These are phyloP conservation scores for Dinoponera quadriceps DNA, from an alignment of 1,140 invertebrate genomes.

Conservation along the genomic window DNA sequence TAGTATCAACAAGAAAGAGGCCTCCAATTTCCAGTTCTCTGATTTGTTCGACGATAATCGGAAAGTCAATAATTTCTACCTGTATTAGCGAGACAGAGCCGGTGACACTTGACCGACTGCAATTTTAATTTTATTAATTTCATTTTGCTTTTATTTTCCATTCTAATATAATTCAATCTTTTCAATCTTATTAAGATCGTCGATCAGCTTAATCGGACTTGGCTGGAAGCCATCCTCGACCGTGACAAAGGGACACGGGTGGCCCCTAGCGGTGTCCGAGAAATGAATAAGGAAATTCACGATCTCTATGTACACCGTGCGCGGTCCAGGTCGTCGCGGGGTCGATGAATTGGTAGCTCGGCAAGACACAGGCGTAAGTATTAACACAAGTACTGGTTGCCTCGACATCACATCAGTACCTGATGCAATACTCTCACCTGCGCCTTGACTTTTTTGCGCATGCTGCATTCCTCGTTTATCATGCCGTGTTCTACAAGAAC, in stretches of 20 bases:
- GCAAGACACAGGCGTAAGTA: conserved; percentile 88
- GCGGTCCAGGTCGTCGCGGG: conserved; percentile 79
- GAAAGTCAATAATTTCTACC: no score
- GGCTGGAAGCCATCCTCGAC: no score
- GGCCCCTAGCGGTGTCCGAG: conserved; percentile 29
- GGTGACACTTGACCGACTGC: no score
- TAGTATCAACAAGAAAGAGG: no score
- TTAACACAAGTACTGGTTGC: conserved; percentile 93
- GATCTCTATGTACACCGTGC: conserved; percentile 70
- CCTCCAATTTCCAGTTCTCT: no score
- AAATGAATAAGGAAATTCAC: conserved; percentile 55
- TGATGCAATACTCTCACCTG: conserved; percentile 98
- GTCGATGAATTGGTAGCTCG: conserved; percentile 79
- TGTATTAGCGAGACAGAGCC: no score
- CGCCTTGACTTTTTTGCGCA: conserved; percentile 81
- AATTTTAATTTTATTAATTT: no score
- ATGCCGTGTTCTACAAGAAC: conserved; percentile 82
- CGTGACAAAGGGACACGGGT: not conserved
- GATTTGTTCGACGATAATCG: no score
- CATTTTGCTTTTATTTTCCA: no score
- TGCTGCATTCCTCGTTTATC: conserved; percentile 86
- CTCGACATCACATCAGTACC: conserved; percentile 93
- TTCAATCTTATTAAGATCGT: no score
- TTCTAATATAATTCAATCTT: no score
- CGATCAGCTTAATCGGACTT: no score